phyloP scores from a whole-genome alignment of 2,888 invertebrate genomes.

The Anoplius nigerrimus region DNA sequence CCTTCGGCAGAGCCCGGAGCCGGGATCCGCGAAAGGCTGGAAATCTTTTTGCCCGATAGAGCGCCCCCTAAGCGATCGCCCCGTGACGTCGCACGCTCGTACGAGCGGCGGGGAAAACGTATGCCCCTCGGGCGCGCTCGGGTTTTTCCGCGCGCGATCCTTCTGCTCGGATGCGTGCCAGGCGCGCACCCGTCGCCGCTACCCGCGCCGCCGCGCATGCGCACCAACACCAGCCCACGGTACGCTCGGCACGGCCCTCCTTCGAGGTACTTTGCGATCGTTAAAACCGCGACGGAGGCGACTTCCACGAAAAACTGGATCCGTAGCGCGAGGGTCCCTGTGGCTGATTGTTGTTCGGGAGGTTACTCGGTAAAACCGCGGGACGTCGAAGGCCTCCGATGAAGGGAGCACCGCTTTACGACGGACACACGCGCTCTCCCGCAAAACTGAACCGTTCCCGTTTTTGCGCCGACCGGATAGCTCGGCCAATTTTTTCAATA shows the following conservation, averaged over 20 bases:
- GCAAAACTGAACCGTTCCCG: not conserved
- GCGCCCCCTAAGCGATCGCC: no score
- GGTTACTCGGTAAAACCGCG: not conserved
- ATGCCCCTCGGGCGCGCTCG: not conserved
- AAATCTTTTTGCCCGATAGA: no score
- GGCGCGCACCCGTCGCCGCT: not conserved
- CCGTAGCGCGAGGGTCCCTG: constrained; percentile 34
- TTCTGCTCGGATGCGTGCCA: not conserved
- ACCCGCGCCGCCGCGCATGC: not conserved
- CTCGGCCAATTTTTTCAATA: not conserved
- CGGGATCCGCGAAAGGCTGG: no score
- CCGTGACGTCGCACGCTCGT: not conserved
- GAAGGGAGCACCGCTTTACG: not conserved
- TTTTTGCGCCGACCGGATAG: not conserved
- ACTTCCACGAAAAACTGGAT: constrained; percentile 51
- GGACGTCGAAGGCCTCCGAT: constrained; percentile 6
- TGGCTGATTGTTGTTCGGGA: constrained; percentile 38
- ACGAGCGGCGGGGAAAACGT: constrained; percentile 1
- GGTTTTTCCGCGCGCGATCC: not conserved
- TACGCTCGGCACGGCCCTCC: constrained; percentile 3
- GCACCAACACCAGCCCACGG: not conserved
- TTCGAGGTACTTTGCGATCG: constrained; percentile 28
- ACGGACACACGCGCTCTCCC: not conserved
- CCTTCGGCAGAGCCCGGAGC: no score
- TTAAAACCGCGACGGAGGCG: constrained; percentile 45